A percentile compares a stretch with the other conserved stretches of the same genome.
Conservation (phyloP, 2,797 vertebrate species). For the Poeciliopsis turneri region DNA sequence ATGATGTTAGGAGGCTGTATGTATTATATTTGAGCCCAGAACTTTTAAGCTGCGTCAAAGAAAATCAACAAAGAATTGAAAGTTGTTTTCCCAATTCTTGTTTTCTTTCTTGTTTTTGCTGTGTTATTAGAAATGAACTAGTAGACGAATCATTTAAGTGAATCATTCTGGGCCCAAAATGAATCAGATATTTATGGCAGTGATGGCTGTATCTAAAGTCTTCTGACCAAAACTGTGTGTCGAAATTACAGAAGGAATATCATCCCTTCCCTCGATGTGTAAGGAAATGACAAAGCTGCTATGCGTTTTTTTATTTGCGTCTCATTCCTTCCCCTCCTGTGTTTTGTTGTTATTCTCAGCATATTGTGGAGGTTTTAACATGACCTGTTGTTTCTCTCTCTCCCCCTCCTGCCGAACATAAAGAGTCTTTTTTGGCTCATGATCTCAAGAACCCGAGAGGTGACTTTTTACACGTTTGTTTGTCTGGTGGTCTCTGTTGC, state of each 20-base stretch:
- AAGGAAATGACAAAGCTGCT: slow-evolving; percentile 71
- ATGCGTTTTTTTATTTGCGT: slow-evolving; percentile 11
- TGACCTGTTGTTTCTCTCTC: slow-evolving; percentile 83
- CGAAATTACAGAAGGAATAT: slow-evolving; percentile 10
- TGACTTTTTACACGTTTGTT: slow-evolving; percentile 88
- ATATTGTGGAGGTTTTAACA: slow-evolving; percentile 73
- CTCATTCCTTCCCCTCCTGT: slow-evolving; percentile 14
- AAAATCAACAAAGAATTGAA: neutral
- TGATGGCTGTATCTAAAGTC: neutral
- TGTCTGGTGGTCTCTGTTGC: slow-evolving; percentile 70
- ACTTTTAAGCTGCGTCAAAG: neutral
- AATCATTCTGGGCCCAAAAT: neutral
- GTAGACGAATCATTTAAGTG: neutral
- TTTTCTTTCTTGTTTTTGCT: neutral
- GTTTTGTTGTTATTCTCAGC: slow-evolving; percentile 43
- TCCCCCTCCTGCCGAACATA: slow-evolving; percentile 76
- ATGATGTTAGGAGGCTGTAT: neutral
- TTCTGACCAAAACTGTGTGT: neutral
- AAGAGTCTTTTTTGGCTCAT: slow-evolving; percentile 99
- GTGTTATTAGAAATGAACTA: neutral
- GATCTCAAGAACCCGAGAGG: slow-evolving; percentile 99
- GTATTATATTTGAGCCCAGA: neutral
- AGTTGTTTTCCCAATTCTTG: neutral
- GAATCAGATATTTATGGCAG: neutral
- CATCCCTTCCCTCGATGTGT: slow-evolving; percentile 30